Evolutionary conservation across 2,113 vertebrate species (phyloP).

Genomic region (Artemisiospiza belli): DNA sequence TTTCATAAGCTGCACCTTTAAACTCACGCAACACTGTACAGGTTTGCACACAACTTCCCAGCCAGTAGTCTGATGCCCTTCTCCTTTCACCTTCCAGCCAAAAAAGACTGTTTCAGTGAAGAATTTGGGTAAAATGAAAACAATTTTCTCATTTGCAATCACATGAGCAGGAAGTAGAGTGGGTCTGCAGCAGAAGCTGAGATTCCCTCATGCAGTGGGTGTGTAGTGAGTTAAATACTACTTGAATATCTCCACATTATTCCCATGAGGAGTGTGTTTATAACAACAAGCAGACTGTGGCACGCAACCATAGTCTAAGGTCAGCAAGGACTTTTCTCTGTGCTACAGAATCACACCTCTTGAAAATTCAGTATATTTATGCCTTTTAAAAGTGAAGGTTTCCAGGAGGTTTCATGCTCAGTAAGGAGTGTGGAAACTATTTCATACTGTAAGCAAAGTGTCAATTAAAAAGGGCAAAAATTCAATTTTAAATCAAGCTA

Average conservation of each 20-base stretch:
- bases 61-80: background rate
- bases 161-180: background rate
- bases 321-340: background rate
- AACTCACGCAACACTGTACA: background rate
- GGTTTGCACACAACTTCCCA: background rate
- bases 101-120: background rate
- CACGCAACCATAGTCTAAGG: background rate
- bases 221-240: background rate
- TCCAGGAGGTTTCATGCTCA: slow-evolving; percentile 16
- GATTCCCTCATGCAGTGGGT: background rate
- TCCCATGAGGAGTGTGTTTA: background rate
- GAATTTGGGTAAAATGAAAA: background rate
- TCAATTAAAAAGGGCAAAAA: slow-evolving; percentile 16
- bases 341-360: background rate
- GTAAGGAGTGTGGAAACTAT: background rate
- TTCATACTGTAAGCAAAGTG: background rate
- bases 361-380: background rate
- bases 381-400: background rate
- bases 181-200: background rate
- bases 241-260: background rate
- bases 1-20: background rate
- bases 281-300: background rate
- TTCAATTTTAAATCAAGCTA: background rate
- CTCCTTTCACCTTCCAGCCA: background rate
- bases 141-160: background rate